Evolutionary conservation across 2,888 invertebrate species (phyloP).

Genomic region (Neuroscelio doddi): DNA sequence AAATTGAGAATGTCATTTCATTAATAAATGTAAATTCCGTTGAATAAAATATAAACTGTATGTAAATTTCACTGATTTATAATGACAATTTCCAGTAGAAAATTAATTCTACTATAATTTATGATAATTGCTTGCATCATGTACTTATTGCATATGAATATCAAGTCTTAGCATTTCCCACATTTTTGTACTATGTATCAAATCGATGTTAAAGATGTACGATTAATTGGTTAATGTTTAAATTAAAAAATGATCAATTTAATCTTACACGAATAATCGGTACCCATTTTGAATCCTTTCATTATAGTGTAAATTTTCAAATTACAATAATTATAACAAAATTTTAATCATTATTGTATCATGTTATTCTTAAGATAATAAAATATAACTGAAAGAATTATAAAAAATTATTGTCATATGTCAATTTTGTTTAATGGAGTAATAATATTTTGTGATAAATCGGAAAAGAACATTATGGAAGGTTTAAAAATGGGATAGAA

Average conservation of each 20-base stretch:
- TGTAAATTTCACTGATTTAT: no score
- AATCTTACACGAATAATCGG: background rate
- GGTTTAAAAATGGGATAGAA: background rate
- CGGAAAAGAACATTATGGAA: background rate
- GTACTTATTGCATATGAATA: background rate
- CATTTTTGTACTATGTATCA: constrained; percentile 1
- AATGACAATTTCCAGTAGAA: no score
- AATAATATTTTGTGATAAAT: no score
- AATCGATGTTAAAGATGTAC: background rate
- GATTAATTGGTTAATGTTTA: background rate
- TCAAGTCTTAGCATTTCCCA: background rate
- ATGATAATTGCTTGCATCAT: background rate
- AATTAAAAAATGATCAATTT: background rate
- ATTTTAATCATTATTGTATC: no score
- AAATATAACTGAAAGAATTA: no score
- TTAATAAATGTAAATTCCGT: no score
- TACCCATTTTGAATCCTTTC: background rate
- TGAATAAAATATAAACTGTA: background rate
- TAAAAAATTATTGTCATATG: no score
- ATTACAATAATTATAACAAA: no score
- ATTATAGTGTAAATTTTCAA: background rate
- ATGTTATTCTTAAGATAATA: no score
- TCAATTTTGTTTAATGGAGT: no score
- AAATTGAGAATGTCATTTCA: no score
- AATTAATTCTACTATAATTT: no score